Evolutionary conservation across 2,888 invertebrate species (phyloP).

Genomic region (Octodonta nipae): DNA sequence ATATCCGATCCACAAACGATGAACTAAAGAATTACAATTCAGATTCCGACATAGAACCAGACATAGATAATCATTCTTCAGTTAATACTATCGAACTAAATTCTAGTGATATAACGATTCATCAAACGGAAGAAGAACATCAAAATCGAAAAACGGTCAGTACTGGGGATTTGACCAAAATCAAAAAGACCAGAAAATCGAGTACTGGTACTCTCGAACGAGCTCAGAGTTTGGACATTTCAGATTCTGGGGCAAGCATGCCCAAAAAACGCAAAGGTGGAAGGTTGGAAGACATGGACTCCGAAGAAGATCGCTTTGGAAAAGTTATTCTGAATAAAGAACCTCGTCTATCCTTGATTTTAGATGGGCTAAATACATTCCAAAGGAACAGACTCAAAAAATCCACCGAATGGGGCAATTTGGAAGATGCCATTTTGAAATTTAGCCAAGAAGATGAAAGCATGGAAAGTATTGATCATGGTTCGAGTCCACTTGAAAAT

Average conservation of each 20-base stretch:
- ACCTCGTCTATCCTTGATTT: conserved; percentile 44
- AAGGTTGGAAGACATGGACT: conserved; percentile 18
- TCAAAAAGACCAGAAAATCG: conserved; percentile 35
- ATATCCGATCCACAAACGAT: conserved; percentile 19
- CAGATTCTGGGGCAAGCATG: conserved; percentile 33
- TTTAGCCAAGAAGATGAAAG: conserved; percentile 27
- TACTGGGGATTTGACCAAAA: conserved; percentile 62
- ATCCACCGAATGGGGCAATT: conserved; percentile 60
- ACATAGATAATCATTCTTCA: conserved; percentile 35
- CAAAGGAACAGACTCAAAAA: conserved; percentile 54
- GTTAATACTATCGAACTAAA: conserved; percentile 59
- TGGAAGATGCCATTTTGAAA: conserved; percentile 61
- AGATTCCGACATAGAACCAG: conserved; percentile 41
- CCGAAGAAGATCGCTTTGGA: conserved; percentile 31
- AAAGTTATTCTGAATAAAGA: conserved; percentile 43
- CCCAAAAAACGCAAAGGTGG: conserved; percentile 11
- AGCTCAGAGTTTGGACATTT: conserved; percentile 68
- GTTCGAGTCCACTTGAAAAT: conserved; percentile 8
- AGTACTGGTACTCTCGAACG: conserved; percentile 51
- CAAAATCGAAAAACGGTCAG: conserved; percentile 63
- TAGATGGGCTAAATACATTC: conserved; percentile 55
- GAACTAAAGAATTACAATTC: conserved; percentile 33
- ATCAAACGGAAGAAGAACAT: conserved; percentile 52
- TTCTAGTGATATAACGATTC: conserved; percentile 60
- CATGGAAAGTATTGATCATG: conserved; percentile 7